Evolutionary conservation across 2,888 invertebrate genomes (phyloP).

Genomic region (Lissocephala sabroskyi): DNA sequence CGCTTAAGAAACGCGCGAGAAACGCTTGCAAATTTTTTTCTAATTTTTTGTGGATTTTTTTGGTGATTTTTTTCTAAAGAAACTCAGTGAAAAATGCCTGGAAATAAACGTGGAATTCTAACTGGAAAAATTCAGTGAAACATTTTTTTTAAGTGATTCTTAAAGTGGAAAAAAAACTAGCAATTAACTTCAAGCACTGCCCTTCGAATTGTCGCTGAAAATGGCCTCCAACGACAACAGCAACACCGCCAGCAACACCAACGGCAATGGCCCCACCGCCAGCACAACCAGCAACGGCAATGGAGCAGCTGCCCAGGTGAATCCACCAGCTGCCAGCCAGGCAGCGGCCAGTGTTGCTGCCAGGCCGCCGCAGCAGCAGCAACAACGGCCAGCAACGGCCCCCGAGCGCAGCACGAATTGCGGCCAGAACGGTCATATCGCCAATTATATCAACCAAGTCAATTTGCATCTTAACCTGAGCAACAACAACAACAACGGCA

Average conservation of each 20-base stretch:
- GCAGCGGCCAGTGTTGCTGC: too few relatives aligned
- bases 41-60: slow-evolving; percentile 2
- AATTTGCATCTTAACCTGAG: slow-evolving; percentile 46
- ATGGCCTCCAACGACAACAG: slow-evolving; percentile 29
- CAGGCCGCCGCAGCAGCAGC: slow-evolving; percentile 40
- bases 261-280: slow-evolving; percentile 43
- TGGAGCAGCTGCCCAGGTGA: slow-evolving; percentile 22
- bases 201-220: slow-evolving; percentile 1
- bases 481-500: slow-evolving; percentile 36
- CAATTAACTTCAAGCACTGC: slow-evolving; percentile 1
- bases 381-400: slow-evolving; percentile 33
- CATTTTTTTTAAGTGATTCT: slow-evolving; percentile 1
- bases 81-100: slow-evolving; percentile 16
- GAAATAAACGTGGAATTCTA: slow-evolving; percentile 10
- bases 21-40: slow-evolving; percentile 11
- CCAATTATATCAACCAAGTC: slow-evolving; percentile 46
- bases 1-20: background rate
- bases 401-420: slow-evolving; percentile 46
- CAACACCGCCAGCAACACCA: too few relatives aligned
- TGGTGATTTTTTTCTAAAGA: background rate
- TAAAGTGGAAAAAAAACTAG: slow-evolving; percentile 6
- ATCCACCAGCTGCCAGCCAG: too few relatives aligned
- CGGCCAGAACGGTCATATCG: slow-evolving; percentile 36
- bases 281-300: slow-evolving; percentile 24
- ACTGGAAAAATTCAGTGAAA: slow-evolving; percentile 5